Conservation (phyloP, 2,888 invertebrate species). For the Mycogona germanica region DNA sequence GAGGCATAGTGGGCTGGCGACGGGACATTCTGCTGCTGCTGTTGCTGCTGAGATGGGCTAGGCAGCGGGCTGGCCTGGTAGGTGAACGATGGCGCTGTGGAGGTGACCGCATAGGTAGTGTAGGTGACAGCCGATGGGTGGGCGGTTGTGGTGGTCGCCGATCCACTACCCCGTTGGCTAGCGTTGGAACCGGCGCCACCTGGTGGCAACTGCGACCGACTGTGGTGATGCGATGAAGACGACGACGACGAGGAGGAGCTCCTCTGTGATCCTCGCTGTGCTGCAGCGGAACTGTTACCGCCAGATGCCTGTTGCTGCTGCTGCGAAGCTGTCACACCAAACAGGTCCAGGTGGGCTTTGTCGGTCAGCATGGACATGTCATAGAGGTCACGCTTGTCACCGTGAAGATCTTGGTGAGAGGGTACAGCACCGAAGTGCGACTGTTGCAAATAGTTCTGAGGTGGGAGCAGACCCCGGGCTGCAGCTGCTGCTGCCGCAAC, state of each 20-base stretch:
- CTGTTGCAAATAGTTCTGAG: slow-evolving; percentile 18
- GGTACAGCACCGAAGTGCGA: slow-evolving; percentile 15
- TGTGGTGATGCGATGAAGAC: neutral
- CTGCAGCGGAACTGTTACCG: neutral
- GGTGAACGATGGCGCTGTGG: slow-evolving; percentile 15
- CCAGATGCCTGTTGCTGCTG: neutral
- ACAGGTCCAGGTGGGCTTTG: slow-evolving; percentile 12
- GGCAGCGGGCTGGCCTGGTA: slow-evolving; percentile 19
- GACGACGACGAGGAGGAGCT: neutral
- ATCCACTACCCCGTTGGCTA: neutral
- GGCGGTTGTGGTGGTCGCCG: slow-evolving; percentile 8
- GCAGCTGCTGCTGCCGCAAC: too few species aligned
- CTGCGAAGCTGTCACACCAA: slow-evolving; percentile 2
- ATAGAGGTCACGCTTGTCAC: slow-evolving; percentile 19
- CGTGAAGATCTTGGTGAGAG: slow-evolving; percentile 14
- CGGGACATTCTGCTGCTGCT: too few species aligned
- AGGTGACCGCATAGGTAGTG: slow-evolving; percentile 12
- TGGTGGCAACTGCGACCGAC: neutral
- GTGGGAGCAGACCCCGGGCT: slow-evolving; percentile 6
- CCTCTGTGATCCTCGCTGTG: slow-evolving; percentile 6
- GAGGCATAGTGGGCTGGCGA: slow-evolving; percentile 13
- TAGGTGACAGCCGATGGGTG: slow-evolving; percentile 14
- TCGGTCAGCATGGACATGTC: slow-evolving; percentile 12
- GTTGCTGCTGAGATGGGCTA: slow-evolving; percentile 15
- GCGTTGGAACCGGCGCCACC: slow-evolving; percentile 1